Evolutionary conservation across 1,140 invertebrate genomes (phyloP).

Genomic region (Heliconius congener): DNA sequence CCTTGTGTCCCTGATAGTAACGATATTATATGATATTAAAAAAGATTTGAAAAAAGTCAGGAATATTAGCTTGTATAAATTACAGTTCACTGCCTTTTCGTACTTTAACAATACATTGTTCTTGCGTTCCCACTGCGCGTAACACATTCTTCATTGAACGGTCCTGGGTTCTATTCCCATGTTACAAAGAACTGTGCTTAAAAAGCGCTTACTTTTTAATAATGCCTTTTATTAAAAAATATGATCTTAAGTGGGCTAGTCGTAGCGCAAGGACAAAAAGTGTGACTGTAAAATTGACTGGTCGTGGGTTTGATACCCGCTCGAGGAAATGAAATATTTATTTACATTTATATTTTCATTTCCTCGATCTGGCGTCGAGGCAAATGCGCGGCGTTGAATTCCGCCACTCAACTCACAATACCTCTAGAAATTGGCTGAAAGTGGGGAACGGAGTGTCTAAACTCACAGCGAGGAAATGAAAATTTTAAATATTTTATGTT

Average conservation of each 20-base stretch:
- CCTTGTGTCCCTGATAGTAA: neutral
- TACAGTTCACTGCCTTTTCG: conserved; percentile 18
- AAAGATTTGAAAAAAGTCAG: neutral
- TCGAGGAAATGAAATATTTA: no score
- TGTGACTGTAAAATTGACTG: no score
- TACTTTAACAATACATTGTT: conserved; percentile 45
- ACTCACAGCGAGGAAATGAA: no score
- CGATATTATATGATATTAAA: neutral
- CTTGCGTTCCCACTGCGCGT: conserved; percentile 47
- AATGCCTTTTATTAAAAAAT: neutral
- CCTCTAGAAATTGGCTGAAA: no score
- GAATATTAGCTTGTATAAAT: neutral
- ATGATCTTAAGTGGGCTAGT: neutral
- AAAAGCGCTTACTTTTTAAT: neutral
- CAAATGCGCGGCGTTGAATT: no score
- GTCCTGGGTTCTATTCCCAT: conserved; percentile 8
- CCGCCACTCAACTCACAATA: no score
- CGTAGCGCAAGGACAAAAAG: no score
- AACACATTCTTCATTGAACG: conserved; percentile 25
- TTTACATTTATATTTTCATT: no score
- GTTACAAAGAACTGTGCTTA: neutral
- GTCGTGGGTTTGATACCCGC: no score
- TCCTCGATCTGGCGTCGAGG: no score
- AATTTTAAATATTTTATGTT: no score
- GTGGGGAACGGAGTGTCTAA: no score